Evolutionary conservation across 2,113 vertebrate genomes (phyloP), one percentile per base, ranked within the genome.

Genomic region (Puffinus mauretanicus): DNA sequence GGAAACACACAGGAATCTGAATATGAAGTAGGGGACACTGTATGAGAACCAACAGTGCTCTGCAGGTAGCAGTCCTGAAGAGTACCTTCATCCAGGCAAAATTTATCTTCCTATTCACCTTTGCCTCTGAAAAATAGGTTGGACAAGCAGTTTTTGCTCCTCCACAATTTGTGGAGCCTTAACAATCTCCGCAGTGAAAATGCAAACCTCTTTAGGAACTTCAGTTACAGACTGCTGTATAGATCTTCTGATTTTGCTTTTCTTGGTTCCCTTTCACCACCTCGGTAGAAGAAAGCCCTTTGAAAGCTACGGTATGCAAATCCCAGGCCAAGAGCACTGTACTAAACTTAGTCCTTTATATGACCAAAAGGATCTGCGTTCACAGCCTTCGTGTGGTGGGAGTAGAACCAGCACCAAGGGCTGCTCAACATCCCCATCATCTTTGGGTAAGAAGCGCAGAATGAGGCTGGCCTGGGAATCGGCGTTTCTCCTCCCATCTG

Each of bases 11-110:
- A 86, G 69, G 88, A 91, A 38, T 62, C 72, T 13, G 88, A 58
- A n/a, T 94, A 95, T 60, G 94, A 96, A 95, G 54, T 71, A 60
- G 88, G 91, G 15, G 86, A 86, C 8, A 9, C 54, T 84, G 55
- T 38, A 7, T 94, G 51, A 95, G 32, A 88, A 24, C 64, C 44
- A 75, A 1, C 25, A 51, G 18, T 21, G 42, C 20, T 65, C 71
- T 87, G n/a, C 29, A 36, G 36, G 34, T 19, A 60, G 26, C 40
- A 58, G 27, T 69, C 51, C 55, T n/a, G 54, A 88, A 38, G 15
- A 82, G 5, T 20, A 14, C 30, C 42, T 85, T 88, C 11, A 58
- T 10, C 19, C 40, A 70, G 49, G 34, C 46, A 54, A 70, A 83
- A 73, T 8, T 2, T 20, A 25, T 49, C 62, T 81, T 72, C 46